Evolutionary conservation across 2,888 invertebrate genomes (phyloP).

Genomic region (Cantharis nigra): DNA sequence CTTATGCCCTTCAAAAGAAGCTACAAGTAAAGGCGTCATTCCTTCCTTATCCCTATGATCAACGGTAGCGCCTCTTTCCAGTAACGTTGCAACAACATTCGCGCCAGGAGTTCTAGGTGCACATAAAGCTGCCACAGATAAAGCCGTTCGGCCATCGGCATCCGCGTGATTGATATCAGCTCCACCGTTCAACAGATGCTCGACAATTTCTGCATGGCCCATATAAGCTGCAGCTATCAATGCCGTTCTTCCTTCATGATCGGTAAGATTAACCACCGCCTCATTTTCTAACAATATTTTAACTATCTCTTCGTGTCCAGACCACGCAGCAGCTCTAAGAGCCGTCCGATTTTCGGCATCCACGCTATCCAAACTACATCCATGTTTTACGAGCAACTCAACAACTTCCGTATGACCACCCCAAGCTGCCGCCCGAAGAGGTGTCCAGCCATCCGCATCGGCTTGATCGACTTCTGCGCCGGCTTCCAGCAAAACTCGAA

Average conservation of each 20-base stretch:
- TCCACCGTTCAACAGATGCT: conserved; percentile 78
- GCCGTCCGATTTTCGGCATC: conserved; percentile 90
- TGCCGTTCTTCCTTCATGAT: conserved; percentile 90
- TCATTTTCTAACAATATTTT: conserved; percentile 75
- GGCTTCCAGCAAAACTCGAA: conserved; percentile 65
- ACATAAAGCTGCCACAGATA: conserved; percentile 86
- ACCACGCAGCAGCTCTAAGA: conserved; percentile 90
- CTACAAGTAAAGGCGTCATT: conserved; percentile 86
- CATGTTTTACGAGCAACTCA: conserved; percentile 74
- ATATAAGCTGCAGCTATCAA: conserved; percentile 95
- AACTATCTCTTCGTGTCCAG: conserved; percentile 87
- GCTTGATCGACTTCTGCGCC: conserved; percentile 77
- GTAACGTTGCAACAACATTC: conserved; percentile 71
- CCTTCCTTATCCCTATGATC: conserved; percentile 83
- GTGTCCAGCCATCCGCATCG: conserved; percentile 88
- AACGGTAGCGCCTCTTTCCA: conserved; percentile 83
- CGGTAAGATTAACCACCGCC: conserved; percentile 80
- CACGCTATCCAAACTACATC: conserved; percentile 84
- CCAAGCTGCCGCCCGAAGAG: conserved; percentile 91
- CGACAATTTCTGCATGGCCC: conserved; percentile 92
- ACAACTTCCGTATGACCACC: conserved; percentile 92
- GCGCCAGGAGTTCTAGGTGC: conserved; percentile 77
- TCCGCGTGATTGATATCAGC: conserved; percentile 86
- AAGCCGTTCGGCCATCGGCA: conserved; percentile 84
- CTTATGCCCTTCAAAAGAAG: conserved; percentile 90